A percentile compares a stretch with the other conserved stretches of the same genome.
Conservation (phyloP, 2,888 invertebrate genomes). For the Cantharis flavilabris region DNA sequence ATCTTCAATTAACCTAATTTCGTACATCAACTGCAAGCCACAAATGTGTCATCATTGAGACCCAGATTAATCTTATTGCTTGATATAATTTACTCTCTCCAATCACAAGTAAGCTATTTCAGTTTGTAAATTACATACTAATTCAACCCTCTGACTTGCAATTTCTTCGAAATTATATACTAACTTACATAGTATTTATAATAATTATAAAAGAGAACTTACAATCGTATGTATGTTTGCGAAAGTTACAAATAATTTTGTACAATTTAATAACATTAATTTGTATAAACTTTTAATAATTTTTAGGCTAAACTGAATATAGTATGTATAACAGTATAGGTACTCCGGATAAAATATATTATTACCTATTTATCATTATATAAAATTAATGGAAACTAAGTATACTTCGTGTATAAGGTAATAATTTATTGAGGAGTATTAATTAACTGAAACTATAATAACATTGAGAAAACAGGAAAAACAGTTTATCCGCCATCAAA, state of each 20-base stretch:
- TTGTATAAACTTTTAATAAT: neutral
- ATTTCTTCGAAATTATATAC: neutral
- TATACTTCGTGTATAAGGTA: neutral
- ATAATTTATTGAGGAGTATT: neutral
- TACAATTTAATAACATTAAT: neutral
- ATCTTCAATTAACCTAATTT: neutral
- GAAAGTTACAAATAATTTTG: neutral
- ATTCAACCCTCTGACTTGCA: neutral
- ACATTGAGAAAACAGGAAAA: neutral
- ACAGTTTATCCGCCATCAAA: neutral
- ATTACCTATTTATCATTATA: neutral
- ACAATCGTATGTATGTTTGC: neutral
- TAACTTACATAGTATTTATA: neutral
- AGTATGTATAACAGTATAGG: neutral
- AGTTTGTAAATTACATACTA: neutral
- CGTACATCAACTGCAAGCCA: neutral
- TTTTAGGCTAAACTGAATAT: neutral
- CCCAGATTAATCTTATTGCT: neutral
- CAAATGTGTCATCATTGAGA: neutral
- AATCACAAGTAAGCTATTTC: neutral
- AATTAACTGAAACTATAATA: neutral
- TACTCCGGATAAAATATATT: neutral
- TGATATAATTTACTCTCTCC: neutral
- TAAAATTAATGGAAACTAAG: neutral
- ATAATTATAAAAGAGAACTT: too few species aligned